These are phyloP conservation scores for Bombus huntii DNA, from an alignment of 1,140 invertebrate genomes.

Conservation along the genomic window DNA sequence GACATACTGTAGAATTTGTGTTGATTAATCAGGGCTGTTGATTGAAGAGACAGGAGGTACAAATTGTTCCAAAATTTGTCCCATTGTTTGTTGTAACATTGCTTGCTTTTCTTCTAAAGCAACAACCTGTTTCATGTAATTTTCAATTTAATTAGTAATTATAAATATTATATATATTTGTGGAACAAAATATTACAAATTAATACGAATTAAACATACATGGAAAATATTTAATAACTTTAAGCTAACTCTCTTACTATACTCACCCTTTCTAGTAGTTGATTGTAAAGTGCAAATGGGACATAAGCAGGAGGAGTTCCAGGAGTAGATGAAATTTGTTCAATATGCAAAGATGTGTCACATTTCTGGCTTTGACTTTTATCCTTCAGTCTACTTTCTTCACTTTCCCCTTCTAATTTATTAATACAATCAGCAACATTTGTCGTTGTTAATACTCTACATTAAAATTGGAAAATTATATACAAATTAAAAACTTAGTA, in stretches of 20 bases:
- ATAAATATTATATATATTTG: neutral
- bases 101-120: constrained; percentile 78
- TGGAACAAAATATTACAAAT: neutral
- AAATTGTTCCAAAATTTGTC: constrained; percentile 76
- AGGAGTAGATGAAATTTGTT: constrained; percentile 62
- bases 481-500: neutral
- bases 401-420: constrained; percentile 69
- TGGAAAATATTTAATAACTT: neutral
- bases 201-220: neutral
- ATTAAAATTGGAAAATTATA: neutral
- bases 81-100: constrained; percentile 75
- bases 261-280: constrained; percentile 79
- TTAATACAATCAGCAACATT: constrained; percentile 55
- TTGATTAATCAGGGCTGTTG: constrained; percentile 70
- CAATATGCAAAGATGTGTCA: constrained; percentile 47
- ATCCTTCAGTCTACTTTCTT: constrained; percentile 72
- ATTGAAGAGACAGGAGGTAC: constrained; percentile 63
- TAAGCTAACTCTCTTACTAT: neutral
- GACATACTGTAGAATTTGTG: constrained; percentile 61
- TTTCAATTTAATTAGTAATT: constrained; percentile 30
- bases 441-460: constrained; percentile 38
- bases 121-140: constrained; percentile 70
- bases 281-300: constrained; percentile 78
- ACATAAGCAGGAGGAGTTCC: constrained; percentile 73
- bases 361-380: constrained; percentile 66